Evolutionary conservation across 2,797 vertebrate genomes (phyloP), one percentile per base, ranked within the genome.

Genomic region (Amblyraja radiata): DNA sequence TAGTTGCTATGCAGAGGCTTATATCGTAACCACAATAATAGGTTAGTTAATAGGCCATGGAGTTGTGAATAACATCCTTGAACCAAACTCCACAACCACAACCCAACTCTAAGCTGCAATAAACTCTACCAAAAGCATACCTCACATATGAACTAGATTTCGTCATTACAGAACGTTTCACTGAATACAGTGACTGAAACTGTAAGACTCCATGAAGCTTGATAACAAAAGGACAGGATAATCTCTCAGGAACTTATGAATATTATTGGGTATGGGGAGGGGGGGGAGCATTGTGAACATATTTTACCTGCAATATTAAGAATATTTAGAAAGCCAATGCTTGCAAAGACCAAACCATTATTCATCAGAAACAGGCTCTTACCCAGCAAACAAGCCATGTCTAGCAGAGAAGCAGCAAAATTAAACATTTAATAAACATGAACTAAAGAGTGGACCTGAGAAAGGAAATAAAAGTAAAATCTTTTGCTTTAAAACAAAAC

Each of bases 311-410:
- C 71, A 76, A 92, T 90, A 63, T 36, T 91, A 91, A 76, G 90
- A 92, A 74, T 54, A 92, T 76, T 92, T 92, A 68, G 68, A 54
- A 91, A 92, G 90, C 90, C 36, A 92, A 25, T 54, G 36, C 90
- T 76, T n/a, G 90, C 36, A 46, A 92, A 92, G 84, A 92, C 73
- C 90, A 92, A 92, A 88, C 13, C 90, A 71, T 39, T 90, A 90
- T 73, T 90, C 18, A 76, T 76, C 28, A 11, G 71, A 91, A 92
- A 46, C 13, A 76, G 73, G 46, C 71, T 88, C 32, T 74, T 74
- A 68, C 90, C 90, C 71, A 54, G 71, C 6, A 74, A 73, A 74
- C 71, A 92, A 76, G 73, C 71, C 90, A 92, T 7, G 36, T 74
- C 90, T 16, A 74, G 90, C 90, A 92, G 23, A 74, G 39, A 92